Base-by-base conservation (phyloP, 2,888 invertebrate species). In the Drosophila anomalipes region DNA sequence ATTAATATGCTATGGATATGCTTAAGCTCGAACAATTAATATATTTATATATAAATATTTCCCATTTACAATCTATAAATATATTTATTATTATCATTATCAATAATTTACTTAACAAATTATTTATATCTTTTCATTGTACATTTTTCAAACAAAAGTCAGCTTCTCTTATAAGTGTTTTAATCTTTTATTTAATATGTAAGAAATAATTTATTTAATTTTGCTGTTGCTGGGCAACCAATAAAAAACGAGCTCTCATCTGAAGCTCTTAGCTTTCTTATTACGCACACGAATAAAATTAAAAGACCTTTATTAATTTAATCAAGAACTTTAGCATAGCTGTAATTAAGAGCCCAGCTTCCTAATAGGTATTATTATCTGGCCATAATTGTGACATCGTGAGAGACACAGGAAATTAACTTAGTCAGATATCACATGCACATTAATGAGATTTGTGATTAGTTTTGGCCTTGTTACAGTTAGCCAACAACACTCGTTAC, bases 381-480 rank as follows among this genome's bases (percentile, higher is more conserved):
- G 16, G 3, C 2, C 51, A 69, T 53, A 47, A 58, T 44, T 58
- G 22, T 54, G 47, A 59, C 59, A 52, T 49, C 3, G 37, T 30
- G 37, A 30, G 3, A 33, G 19, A n/a, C 14, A 60, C 26, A 41
- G 10, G 32, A 33, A 44, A 39, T 47, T 28, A 66, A 57, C 59
- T 60, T 35, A n/a, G 32, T 54, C 60, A 58, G 57, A 62, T 47
- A 60, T 58, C 39, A 33, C 49, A 65, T 59, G 53, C 39, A 59
- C 65, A 63, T 62, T 62, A 75, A 74, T 69, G 58, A 58, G 74
- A 74, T 75, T 69, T 37, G 47, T 52, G 74, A 74, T 75, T 74
- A 44, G 32, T 52, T 44, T 66, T 52, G 51, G 44, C 52, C 56
- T 44, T 61, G 39, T 51, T 57, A 51, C 49, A 57, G 16, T 62